Evolutionary conservation across 2,888 invertebrate genomes (phyloP), one percentile per base, ranked within the genome.

Genomic region (Drosophila mimetica): DNA sequence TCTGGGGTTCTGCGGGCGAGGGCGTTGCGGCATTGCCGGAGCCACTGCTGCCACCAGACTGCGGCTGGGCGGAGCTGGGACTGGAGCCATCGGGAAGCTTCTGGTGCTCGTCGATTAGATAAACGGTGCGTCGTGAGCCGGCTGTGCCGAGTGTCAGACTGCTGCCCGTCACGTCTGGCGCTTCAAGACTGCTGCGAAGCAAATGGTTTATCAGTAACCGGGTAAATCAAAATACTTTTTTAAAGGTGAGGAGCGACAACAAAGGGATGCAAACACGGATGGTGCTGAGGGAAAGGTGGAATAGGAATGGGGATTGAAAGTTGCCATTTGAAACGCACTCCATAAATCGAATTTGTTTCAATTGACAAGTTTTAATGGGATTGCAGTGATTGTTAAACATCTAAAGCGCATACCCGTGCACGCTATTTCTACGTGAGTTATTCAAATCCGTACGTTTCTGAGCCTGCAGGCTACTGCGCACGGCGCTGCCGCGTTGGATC

Each of bases 81-180:
- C 57, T 77, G 54, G 80, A 84, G 4, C 81, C 86, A 44, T 93
- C 91, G 75, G 92, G 78, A 81, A 92, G 86, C 91, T 93, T 89
- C 91, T 93, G 76, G 89, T 94, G 93, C 90, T 95, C 95, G 86
- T 95, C 95, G 8, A 95, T 94, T 48, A 95, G 93, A 91, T 97
- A 97, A 9, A 97, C 96, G 0, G 97, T 96, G 81, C 96, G 93
- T 46, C 97, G 93, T 0, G 96, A 96, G 5, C 97, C 97, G 3
- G 97, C 95, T 37, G 96, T 95, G 11, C 96, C 96, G 64, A 97
- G 93, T 57, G 94, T 94, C 53, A 95, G 90, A 14, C 95, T 92
- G 76, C 94, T 94, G 20, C 93, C 91, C 9, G 92, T 91, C 53
- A 92, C 91, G 83, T 92, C 92, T 20, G 92, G 91, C 74, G 91